Conservation (phyloP, 2,113 vertebrate species). For the Poecilia latipinna region DNA sequence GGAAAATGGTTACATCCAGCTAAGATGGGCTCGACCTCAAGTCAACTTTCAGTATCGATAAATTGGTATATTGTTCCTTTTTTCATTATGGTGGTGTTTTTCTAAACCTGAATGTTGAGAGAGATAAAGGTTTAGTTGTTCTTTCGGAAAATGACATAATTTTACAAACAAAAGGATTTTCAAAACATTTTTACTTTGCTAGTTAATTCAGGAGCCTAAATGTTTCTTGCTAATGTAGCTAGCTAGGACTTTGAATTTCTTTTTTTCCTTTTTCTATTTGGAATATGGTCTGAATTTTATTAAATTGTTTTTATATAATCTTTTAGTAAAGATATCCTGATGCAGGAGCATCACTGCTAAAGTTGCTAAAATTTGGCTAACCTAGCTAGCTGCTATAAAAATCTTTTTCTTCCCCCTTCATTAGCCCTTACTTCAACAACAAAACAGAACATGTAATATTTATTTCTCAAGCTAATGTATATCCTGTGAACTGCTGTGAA, state of each 20-base stretch:
- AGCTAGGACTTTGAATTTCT: too few species aligned
- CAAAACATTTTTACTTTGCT: background rate
- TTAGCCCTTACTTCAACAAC: background rate
- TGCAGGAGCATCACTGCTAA: background rate
- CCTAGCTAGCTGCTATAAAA: background rate
- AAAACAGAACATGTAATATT: background rate
- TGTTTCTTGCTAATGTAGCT: background rate
- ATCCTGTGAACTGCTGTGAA: background rate
- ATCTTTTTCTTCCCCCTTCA: background rate
- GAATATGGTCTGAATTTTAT: too few species aligned
- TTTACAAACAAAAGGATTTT: too few species aligned
- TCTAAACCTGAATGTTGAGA: background rate
- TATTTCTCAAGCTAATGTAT: background rate
- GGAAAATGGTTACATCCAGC: slow-evolving; percentile 43
- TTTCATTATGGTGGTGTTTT: background rate
- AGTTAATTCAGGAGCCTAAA: background rate
- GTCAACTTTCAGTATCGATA: background rate
- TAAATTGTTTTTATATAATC: background rate
- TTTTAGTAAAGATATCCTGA: background rate
- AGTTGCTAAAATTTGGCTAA: too few species aligned
- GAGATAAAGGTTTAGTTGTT: background rate
- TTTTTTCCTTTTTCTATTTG: too few species aligned
- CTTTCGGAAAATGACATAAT: too few species aligned
- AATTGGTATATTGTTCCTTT: background rate
- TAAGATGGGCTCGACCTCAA: slow-evolving; percentile 11